Percentiles rank a stretch among this genome's conserved stretches.
phyloP scores from a whole-genome alignment of 2,113 vertebrate genomes.

The Otus sunia region DNA sequence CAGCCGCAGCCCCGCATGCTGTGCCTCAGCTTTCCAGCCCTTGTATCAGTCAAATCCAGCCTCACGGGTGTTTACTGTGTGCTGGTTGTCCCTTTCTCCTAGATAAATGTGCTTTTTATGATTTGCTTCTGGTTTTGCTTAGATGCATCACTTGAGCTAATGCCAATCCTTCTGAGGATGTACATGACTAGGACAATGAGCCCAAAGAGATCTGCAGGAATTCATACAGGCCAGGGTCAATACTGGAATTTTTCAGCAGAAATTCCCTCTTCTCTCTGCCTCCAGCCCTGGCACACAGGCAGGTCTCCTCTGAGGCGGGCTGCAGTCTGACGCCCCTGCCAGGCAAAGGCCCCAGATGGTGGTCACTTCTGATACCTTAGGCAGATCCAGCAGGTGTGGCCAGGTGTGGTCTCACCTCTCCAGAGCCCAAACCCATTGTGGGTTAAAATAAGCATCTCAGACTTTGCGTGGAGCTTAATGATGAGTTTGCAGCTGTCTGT shows the following conservation, averaged over 20 bases:
- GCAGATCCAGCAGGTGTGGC: background rate
- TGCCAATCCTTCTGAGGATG: background rate
- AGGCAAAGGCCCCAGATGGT: background rate
- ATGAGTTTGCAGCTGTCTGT: background rate
- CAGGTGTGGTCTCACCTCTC: background rate
- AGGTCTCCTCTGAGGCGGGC: background rate
- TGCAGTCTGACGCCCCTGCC: background rate
- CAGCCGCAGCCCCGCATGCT: background rate
- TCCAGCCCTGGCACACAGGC: background rate
- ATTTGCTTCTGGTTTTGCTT: background rate
- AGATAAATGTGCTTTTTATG: rapidly evolving
- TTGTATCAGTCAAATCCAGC: rapidly evolving
- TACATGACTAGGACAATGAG: background rate
- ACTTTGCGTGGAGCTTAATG: background rate
- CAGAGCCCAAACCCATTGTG: background rate
- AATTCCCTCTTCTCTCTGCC: background rate
- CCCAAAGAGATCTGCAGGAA: background rate
- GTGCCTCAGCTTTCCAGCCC: background rate
- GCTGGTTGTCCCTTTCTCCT: background rate
- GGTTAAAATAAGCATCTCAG: background rate
- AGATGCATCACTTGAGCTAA: background rate
- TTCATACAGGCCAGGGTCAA: background rate
- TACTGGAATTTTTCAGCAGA: background rate
- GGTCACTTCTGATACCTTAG: background rate
- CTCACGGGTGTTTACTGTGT: background rate